These are phyloP conservation scores for Grantiella picta DNA, from an alignment of 2,113 vertebrate genomes.

Conservation along the genomic window DNA sequence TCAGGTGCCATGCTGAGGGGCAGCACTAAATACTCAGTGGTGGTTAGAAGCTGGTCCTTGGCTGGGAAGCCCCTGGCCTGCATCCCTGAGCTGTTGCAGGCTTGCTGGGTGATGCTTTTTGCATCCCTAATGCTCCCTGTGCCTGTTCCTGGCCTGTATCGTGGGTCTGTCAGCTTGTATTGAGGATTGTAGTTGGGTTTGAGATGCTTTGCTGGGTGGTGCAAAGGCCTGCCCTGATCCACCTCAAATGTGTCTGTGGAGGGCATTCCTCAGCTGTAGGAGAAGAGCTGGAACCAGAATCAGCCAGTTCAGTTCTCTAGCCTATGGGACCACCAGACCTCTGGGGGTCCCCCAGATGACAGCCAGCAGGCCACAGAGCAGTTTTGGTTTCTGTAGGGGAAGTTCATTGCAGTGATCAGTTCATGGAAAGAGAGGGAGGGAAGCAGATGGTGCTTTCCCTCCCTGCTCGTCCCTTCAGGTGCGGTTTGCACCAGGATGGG, in stretches of 20 bases:
- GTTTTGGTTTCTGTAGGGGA: not conserved
- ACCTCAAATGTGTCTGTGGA: not conserved
- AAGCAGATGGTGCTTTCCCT: not conserved
- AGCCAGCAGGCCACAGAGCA: not conserved
- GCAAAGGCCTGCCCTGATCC: not conserved
- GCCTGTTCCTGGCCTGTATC: not conserved
- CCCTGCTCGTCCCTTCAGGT: accelerated
- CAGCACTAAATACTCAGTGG: not conserved
- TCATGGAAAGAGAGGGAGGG: not conserved
- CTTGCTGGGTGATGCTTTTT: not conserved
- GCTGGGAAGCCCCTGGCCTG: not conserved
- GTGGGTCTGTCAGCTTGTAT: not conserved
- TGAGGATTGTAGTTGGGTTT: not conserved
- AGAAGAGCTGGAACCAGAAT: not conserved
- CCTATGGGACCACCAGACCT: not conserved
- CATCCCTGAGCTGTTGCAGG: not conserved
- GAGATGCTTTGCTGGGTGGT: not conserved
- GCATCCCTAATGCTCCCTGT: not conserved
- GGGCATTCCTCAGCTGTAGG: not conserved
- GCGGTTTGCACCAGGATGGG: not conserved
- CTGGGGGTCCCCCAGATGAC: not conserved
- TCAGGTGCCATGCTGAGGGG: not conserved
- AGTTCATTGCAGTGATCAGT: not conserved
- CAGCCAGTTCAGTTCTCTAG: not conserved
- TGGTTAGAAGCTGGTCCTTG: not conserved